Evolutionary conservation across 2,888 invertebrate species (phyloP).

Genomic region (Timema cristinae): DNA sequence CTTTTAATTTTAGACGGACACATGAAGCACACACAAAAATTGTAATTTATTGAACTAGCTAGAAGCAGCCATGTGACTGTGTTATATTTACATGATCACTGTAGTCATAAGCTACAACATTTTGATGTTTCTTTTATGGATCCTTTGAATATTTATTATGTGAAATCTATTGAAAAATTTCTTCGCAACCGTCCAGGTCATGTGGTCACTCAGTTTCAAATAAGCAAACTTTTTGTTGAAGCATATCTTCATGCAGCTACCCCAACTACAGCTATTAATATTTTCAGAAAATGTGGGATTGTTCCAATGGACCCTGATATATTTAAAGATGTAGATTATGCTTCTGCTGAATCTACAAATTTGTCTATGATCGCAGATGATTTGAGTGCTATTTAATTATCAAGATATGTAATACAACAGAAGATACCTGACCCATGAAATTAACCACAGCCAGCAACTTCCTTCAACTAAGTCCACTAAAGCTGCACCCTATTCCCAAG

Average conservation of each 20-base stretch:
- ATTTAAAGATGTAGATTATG: background rate
- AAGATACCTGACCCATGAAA: background rate
- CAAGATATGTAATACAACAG: background rate
- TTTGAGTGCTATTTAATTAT: too few relatives aligned
- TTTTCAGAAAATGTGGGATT: constrained; percentile 29
- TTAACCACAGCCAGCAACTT: background rate
- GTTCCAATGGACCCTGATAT: background rate
- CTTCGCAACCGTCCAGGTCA: constrained; percentile 36
- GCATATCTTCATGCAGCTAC: constrained; percentile 37
- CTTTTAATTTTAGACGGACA: constrained; percentile 41
- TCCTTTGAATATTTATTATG: constrained; percentile 37
- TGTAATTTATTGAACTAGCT: constrained; percentile 38
- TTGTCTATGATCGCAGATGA: background rate
- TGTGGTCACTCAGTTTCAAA: constrained; percentile 33
- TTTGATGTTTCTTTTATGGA: constrained; percentile 38
- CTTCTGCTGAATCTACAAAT: background rate
- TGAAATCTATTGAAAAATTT: constrained; percentile 37
- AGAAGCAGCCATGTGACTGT: constrained; percentile 39
- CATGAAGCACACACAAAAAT: constrained; percentile 37
- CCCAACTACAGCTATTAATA: constrained; percentile 31
- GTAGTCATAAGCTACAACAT: too few relatives aligned
- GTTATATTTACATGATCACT: constrained; percentile 33
- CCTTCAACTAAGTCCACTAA: background rate
- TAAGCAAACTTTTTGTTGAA: constrained; percentile 33
- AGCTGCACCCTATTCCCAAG: background rate